Base-by-base conservation (phyloP, 1,140 invertebrate species). In the Apis florea region DNA sequence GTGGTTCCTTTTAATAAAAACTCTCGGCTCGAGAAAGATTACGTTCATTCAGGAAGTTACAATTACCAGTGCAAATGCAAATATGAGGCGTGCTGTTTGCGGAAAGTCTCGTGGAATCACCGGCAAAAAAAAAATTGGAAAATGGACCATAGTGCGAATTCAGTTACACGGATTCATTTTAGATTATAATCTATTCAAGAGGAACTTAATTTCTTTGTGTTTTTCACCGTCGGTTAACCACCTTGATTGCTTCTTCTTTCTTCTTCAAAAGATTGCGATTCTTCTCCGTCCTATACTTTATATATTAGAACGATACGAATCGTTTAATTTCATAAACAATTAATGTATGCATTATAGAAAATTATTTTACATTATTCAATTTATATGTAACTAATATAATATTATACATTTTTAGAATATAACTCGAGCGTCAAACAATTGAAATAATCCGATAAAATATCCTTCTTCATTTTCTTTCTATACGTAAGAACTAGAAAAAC, bases 1-100 rank as follows among this genome's bases (percentile, higher is more conserved):
- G 47, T 17, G n/a, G 61, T 63, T 49, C 12, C 26, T 51, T 73
- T 80, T 49, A 73, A 64, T 64, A 73, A 80, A 80, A 64, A 66
- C 15, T n/a, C 51, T 26, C 26, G 10, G 78, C 26, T 54, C 19
- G 31, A n/a, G 61, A 54, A 80, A 80, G 78, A 80, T 80, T 66
- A 80, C 61, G n/a, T 66, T 73, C 70, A 80, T 80, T 66, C 69
- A 56, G 78, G 78, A 80, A 80, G 63, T 80, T 74, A 73, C 49
- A 73, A 80, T 80, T 80, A 73, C 70, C 59, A 73, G 59, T 9
- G 61, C 51, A 56, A 80, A 73, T 80, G 78, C 51, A 82, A 82
- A 70, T 56, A 17, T 47, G 49, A n/a, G 40, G 17, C 17, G 54
- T 53, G 12, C 21, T 61, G 61, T 64, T 74, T 53, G 58, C 53